Conservation (phyloP, 2,888 invertebrate species). For the Heliconius cydno region DNA sequence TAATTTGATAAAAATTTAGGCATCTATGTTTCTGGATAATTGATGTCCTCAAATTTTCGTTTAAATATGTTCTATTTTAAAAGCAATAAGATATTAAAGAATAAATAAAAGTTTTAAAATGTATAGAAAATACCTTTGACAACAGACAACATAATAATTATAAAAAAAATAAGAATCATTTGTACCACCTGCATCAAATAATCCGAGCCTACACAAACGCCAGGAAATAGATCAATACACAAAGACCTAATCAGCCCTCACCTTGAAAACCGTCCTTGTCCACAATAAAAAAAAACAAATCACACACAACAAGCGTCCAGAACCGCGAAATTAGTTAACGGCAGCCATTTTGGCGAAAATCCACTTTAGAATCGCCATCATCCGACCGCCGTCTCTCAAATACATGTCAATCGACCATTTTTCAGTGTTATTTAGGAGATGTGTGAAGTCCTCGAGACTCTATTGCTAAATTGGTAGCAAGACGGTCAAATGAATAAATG, state of each 20-base stretch:
- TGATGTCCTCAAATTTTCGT: not conserved
- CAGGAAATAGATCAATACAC: conserved; percentile 17
- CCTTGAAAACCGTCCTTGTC: conserved; percentile 57
- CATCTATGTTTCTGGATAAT: not conserved
- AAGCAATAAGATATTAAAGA: too few species aligned
- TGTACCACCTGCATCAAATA: not conserved
- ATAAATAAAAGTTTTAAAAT: not conserved
- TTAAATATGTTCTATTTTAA: too few species aligned
- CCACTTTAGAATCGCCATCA: conserved; percentile 57
- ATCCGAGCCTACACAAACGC: conserved; percentile 4
- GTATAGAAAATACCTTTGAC: not conserved
- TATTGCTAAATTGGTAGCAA: conserved; percentile 74
- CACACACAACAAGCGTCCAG: conserved; percentile 54
- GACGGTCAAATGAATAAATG: conserved; percentile 76
- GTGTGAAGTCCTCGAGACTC: conserved; percentile 49
- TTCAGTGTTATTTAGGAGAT: conserved; percentile 21
- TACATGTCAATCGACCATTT: conserved; percentile 72
- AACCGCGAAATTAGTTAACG: conserved; percentile 52
- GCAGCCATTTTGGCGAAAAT: conserved; percentile 78
- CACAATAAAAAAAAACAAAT: conserved; percentile 40
- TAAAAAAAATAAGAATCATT: conserved; percentile 2
- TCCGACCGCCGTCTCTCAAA: conserved; percentile 62
- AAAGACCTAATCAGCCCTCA: conserved; percentile 54
- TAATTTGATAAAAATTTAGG: not conserved
- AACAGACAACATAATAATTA: not conserved